A percentile compares a stretch with the other conserved stretches of the same genome.
Evolutionary conservation across 2,113 vertebrate genomes (phyloP).

Genomic region (Rhagologus leucostigma): DNA sequence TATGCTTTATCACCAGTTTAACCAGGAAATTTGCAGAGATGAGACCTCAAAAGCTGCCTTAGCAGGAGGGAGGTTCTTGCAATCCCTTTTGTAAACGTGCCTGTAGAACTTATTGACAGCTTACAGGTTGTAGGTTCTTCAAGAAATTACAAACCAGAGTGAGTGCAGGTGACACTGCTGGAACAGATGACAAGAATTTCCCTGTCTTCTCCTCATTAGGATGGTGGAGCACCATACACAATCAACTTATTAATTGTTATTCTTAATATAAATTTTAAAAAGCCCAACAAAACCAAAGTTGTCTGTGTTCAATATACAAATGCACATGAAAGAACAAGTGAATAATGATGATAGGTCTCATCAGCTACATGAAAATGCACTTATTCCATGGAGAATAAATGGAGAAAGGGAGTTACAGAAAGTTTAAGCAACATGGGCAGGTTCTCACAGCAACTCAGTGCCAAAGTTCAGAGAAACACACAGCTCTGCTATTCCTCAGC

Average conservation of each 20-base stretch:
- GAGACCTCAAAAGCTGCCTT: not conserved
- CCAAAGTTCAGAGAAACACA: not conserved
- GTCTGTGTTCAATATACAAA: not conserved
- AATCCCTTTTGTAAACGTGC: not conserved
- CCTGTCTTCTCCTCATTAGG: not conserved
- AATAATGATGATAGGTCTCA: not conserved
- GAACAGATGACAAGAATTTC: not conserved
- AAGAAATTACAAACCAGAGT: not conserved
- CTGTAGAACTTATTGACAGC: not conserved
- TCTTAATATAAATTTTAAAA: not conserved
- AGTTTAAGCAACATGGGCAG: not conserved
- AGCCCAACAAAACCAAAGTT: not conserved
- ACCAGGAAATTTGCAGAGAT: not conserved
- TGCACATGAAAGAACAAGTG: not conserved
- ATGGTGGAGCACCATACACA: not conserved
- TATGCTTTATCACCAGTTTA: not conserved
- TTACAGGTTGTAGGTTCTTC: not conserved
- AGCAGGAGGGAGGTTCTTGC: not conserved
- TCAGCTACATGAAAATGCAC: not conserved
- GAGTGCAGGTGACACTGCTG: not conserved
- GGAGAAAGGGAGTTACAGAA: not conserved
- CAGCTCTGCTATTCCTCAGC: not conserved
- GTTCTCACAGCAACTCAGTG: not conserved
- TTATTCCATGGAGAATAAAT: not conserved
- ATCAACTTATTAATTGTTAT: not conserved